A percentile compares a stretch with the other conserved stretches of the same genome.
Evolutionary conservation across 1,140 invertebrate species (phyloP).

Genomic region (Tribolium castaneum): DNA sequence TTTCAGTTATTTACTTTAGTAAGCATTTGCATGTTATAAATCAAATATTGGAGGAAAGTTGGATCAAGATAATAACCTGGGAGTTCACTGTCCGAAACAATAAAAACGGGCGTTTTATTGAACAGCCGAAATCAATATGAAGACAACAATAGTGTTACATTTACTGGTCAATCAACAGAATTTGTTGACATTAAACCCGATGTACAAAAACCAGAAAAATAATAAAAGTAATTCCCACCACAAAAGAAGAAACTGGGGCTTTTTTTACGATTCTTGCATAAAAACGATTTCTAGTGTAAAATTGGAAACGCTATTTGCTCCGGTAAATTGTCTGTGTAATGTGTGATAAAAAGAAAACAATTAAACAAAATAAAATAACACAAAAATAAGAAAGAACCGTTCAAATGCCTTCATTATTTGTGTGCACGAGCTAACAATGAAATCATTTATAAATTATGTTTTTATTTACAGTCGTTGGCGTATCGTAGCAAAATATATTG

Average conservation of each 20-base stretch:
- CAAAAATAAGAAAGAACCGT: too few relatives aligned
- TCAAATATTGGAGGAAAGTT: background rate
- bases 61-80: background rate
- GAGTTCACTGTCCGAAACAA: background rate
- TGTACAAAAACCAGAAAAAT: background rate
- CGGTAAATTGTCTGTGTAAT: background rate
- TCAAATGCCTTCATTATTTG: too few relatives aligned
- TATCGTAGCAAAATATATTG: background rate
- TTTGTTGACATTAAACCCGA: background rate
- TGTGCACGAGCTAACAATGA: background rate
- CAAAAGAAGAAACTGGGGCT: background rate
- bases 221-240: too few relatives aligned
- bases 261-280: background rate
- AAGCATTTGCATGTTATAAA: background rate
- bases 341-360: background rate
- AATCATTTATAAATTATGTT: background rate
- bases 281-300: background rate
- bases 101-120: background rate
- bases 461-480: background rate
- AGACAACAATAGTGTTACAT: background rate
- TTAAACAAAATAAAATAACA: background rate
- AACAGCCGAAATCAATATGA: constrained; percentile 8
- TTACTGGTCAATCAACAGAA: background rate
- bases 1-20: too few relatives aligned
- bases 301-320: background rate